These are phyloP conservation scores for Volucella inanis DNA, from an alignment of 2,888 invertebrate genomes.

Conservation along the genomic window DNA sequence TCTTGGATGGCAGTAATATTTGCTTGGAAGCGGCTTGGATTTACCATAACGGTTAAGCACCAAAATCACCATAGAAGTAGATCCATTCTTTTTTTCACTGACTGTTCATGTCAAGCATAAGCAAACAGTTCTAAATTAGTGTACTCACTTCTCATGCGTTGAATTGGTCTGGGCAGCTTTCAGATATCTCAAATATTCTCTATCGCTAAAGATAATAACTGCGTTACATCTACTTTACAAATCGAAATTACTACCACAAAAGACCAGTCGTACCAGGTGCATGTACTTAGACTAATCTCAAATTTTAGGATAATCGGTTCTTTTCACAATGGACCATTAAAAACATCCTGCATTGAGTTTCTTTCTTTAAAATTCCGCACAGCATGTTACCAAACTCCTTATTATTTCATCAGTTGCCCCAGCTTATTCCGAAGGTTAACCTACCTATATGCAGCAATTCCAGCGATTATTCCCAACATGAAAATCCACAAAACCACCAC, in stretches of 20 bases:
- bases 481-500: not conserved
- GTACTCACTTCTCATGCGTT: no score
- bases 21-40: no score
- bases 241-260: conserved; percentile 14
- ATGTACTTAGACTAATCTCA: not conserved
- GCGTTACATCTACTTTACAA: not conserved
- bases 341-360: not conserved
- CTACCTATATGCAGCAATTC: not conserved
- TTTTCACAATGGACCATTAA: not conserved
- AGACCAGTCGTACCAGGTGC: not conserved
- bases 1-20: no score
- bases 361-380: conserved; percentile 20
- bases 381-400: conserved; percentile 23
- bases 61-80: no score
- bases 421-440: conserved; percentile 6
- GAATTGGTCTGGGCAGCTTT: not conserved
- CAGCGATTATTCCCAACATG: not conserved
- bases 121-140: no score
- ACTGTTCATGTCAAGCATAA: no score
- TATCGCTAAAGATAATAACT: not conserved
- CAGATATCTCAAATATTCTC: not conserved
- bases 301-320: not conserved
- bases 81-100: no score
- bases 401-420: not conserved
- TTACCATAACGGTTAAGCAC: no score